Evolutionary conservation across 92 coral and sea anemone species (phyloP), one percentile per base, ranked within the genome.

Genomic region (Chrysogorgia sp.): DNA sequence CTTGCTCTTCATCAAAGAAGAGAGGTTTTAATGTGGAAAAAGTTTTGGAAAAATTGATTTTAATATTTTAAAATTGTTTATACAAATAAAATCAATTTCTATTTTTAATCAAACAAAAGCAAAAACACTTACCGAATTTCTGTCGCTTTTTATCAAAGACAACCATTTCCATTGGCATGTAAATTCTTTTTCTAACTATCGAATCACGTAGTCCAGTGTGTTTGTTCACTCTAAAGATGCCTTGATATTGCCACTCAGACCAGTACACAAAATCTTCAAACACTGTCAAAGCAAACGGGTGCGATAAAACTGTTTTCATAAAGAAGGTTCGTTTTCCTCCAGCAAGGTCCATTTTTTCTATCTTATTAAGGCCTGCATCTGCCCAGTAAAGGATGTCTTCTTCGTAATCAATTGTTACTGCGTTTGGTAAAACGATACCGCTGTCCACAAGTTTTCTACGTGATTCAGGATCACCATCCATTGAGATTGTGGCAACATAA

Each of bases 161-260:
- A n/a, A 84, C 84, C 23, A 93, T 66, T 58, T 85, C 98, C 97
- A 89, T 93, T 77, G 92, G 93, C 1, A 86, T 32, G 79, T 80
- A 70, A 24, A 82, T 21, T 10, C 84, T 67, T 17, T 71, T 75
- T 64, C 49, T 82, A 34, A 93, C 81, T 15, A 72, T 50, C 1
- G 40, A 34, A 58, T 64, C 75, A 34, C 85, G 76, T 55, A 60
- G 56, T 19, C 92, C 90, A 9, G 86, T 87, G 20, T 92, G 81
- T 63, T 88, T 91, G 75, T 91, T 87, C 0, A 92, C 97, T 62
- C 97, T 85, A 76, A 87, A 87, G 45, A 94, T 91, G 7, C 91
- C 77, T 26, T 76, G 76, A 0, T 58, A 63, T 31, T 60, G 45
- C 92, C 91, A 90, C 85, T 91, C 97, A 40, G 97, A 63, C 97